Evolutionary conservation across 2,888 invertebrate genomes (phyloP), one percentile per base, ranked within the genome.

Genomic region (Coleophora flavipennella): DNA sequence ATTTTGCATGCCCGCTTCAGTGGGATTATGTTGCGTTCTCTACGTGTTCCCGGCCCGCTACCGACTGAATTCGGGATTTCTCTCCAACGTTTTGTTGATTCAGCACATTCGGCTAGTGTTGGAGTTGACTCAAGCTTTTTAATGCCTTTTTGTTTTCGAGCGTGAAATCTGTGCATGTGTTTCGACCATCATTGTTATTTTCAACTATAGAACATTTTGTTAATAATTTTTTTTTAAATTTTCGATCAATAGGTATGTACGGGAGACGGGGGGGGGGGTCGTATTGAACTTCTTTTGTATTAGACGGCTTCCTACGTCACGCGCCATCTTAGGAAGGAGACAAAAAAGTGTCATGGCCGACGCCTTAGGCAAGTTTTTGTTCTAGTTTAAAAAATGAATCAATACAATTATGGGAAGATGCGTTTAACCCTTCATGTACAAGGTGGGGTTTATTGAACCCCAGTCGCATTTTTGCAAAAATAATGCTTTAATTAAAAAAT

Each of bases 331-430:
- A 80, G 76, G 62, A 70, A 58, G 70, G 55, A 62, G 65, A 69
- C 72, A 67, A 80, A 83, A 81, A 78, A 72, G 67, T 80, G 80
- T 83, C 83, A 81, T 83, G 83, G 83, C 83, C 20, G 20, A 20
- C 20, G 20, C 20, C 11, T 13, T 28, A 13, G 6, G 28, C 29
- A 27, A 49, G 56, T 50, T 64, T 65, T 66, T 66, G 66, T 62
- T 62, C 68, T 59, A 65, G 55, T 61, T 66, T 48, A 40, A 42
- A 44, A 40, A 38, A 39, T 34, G 20, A 35, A 35, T 41, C 9
- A 31, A 41, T 37, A 26, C 34, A 37, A 29, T 20, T 20, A 20
- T 20, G 6, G 20, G 20, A 6, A 20, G 6, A 3, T 20, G 6
- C 20, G 3, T 20, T 3, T 20, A 20, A 20, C 20, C 20, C 6